phyloP scores from a whole-genome alignment of 2,888 invertebrate species.

The Eupeodes latifasciatus region DNA sequence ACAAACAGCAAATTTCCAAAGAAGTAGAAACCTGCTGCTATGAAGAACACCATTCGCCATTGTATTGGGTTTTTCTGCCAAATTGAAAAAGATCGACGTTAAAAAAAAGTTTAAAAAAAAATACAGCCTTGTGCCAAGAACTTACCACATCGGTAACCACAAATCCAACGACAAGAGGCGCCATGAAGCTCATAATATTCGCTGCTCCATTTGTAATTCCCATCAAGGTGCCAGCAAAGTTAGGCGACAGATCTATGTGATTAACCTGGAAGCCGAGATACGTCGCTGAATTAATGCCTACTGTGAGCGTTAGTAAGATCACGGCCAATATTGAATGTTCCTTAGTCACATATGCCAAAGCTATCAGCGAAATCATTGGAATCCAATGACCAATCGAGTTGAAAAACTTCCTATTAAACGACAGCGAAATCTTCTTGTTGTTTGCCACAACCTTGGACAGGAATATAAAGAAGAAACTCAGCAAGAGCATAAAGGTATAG shows the following conservation, averaged over 20 bases:
- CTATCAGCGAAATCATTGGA: constrained; percentile 88
- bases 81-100: neutral
- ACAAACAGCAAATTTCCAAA: constrained; percentile 86
- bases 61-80: constrained; percentile 81
- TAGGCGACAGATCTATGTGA: constrained; percentile 93
- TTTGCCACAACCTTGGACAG: constrained; percentile 86
- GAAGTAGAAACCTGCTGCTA: constrained; percentile 86
- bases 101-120: neutral
- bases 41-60: constrained; percentile 86
- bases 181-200: constrained; percentile 91
- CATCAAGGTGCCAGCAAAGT: constrained; percentile 93
- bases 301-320: constrained; percentile 88
- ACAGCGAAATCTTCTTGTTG: constrained; percentile 80
- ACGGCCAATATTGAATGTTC: constrained; percentile 85
- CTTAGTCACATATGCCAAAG: constrained; percentile 85
- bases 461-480: constrained; percentile 90
- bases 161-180: constrained; percentile 89
- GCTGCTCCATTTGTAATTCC: constrained; percentile 92
- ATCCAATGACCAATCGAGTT: constrained; percentile 88
- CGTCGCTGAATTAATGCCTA: constrained; percentile 90
- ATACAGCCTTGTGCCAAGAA: constrained; percentile 61
- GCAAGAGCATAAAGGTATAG: constrained; percentile 89
- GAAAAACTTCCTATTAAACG: constrained; percentile 85
- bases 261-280: constrained; percentile 92
- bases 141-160: constrained; percentile 89